A percentile compares a stretch with the other conserved stretches of the same genome.
Evolutionary conservation across 2,888 invertebrate species (phyloP).

Genomic region (Malachius bipustulatus): DNA sequence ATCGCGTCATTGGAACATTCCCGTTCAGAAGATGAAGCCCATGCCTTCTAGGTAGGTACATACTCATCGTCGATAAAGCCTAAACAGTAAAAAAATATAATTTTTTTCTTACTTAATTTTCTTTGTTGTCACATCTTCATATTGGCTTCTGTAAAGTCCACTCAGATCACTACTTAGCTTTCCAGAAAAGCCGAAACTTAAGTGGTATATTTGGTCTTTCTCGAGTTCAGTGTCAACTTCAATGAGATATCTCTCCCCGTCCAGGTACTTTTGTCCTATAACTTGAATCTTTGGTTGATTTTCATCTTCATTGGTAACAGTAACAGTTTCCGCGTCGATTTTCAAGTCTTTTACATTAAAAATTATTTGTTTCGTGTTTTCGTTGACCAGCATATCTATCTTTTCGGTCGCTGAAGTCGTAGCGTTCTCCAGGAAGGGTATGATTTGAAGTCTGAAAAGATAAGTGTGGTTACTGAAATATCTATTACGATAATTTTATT

Average conservation of each 20-base stretch:
- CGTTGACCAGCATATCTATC: conserved; percentile 33
- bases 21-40: no score
- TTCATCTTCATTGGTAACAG: conserved; percentile 18
- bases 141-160: conserved; percentile 46
- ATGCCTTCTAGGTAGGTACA: no score
- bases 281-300: conserved; percentile 23
- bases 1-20: no score
- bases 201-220: conserved; percentile 32
- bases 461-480: no score
- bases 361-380: conserved; percentile 36
- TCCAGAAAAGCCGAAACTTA: conserved; percentile 43
- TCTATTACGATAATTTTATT: no score
- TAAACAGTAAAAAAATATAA: no score
- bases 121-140: conserved; percentile 26
- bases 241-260: conserved; percentile 34
- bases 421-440: conserved; percentile 37
- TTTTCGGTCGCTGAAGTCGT: conserved; percentile 36
- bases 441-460: conserved; percentile 31
- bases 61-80: no score
- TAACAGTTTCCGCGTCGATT: conserved; percentile 32
- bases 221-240: conserved; percentile 30
- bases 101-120: conserved; percentile 7
- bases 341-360: conserved; percentile 38
- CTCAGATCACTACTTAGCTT: conserved; percentile 43
- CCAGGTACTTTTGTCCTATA: conserved; percentile 25